These are phyloP conservation scores for Ranitomeya imitator DNA, from an alignment of 2,113 vertebrate genomes.

Conservation along the genomic window DNA sequence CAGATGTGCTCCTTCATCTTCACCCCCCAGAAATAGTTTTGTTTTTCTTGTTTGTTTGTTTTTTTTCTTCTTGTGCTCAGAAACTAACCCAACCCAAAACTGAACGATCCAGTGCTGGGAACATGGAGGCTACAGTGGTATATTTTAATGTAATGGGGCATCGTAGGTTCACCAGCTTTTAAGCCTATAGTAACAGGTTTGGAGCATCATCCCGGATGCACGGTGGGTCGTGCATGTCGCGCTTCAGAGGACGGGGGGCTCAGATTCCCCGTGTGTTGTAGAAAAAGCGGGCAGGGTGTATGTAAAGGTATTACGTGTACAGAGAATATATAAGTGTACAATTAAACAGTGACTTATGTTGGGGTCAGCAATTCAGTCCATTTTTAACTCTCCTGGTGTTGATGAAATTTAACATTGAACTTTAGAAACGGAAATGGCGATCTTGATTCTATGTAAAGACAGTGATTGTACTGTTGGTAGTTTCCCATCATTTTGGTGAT, in stretches of 20 bases:
- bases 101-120: background rate
- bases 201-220: background rate
- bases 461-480: background rate
- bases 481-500: background rate
- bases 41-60: background rate
- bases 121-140: background rate
- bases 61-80: background rate
- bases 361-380: constrained; percentile 4
- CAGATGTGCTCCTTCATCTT: background rate
- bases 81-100: background rate
- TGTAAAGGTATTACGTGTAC: background rate
- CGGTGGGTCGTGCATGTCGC: background rate
- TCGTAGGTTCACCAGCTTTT: background rate
- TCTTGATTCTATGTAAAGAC: background rate
- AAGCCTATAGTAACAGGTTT: background rate
- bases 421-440: background rate
- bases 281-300: background rate
- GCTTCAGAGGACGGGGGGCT: background rate
- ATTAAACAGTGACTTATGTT: constrained; percentile 8
- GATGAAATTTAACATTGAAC: background rate
- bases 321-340: background rate
- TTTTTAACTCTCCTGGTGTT: background rate
- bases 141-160: background rate
- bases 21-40: background rate
- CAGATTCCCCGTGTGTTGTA: background rate